Base-by-base conservation (phyloP, 2,797 vertebrate genomes). In the Parauchenoglanis ngamensis region DNA sequence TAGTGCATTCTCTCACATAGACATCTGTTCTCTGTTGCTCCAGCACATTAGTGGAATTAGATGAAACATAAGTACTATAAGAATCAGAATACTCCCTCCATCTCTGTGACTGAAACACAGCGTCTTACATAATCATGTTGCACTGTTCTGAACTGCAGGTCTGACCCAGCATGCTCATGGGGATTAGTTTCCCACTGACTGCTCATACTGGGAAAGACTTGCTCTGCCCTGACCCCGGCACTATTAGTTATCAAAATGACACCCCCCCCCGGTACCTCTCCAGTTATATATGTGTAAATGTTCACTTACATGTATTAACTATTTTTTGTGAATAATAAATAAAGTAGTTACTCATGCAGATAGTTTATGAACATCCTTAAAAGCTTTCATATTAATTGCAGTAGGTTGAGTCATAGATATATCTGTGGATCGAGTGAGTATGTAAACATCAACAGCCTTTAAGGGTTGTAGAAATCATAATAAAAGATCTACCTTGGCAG, bases 201-300 rank as follows among this genome's bases (percentile, higher is more conserved):
- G 72, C 63, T 63, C 25, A 85, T 75, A 81, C 85, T 90, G 89
- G 84, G 87, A 90, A 90, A 87, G 57, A 75, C 78, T 7, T 88
- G 28, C 25, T 68, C 85, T 49, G 31, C 78, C 40, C 65, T 52
- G 31, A 44, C 25, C 40, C n/a, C 31, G 56, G 35, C n/a, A 67
- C 68, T 57, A 5, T 75, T 85, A 52, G 12, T 63, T 52, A 61
- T 70, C 15, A 11, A 70, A 31, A 59, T 28, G 1, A 11, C 31
- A 1, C 35, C 35, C 35, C 35, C 35, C 35, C 35, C 35, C 35
- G 10, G 8, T 79, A 59, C 23, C 1, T 57, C 31, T 44, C 1
- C 23, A 46, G 19, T 81, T 63, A 81, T 25, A 44, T 40, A 40
- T 40, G 35, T 40, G 35, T 40, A 25, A 82, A 11, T 25, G 35